Base-by-base conservation (phyloP, 2,888 invertebrate species). In the Tridacna gigas region DNA sequence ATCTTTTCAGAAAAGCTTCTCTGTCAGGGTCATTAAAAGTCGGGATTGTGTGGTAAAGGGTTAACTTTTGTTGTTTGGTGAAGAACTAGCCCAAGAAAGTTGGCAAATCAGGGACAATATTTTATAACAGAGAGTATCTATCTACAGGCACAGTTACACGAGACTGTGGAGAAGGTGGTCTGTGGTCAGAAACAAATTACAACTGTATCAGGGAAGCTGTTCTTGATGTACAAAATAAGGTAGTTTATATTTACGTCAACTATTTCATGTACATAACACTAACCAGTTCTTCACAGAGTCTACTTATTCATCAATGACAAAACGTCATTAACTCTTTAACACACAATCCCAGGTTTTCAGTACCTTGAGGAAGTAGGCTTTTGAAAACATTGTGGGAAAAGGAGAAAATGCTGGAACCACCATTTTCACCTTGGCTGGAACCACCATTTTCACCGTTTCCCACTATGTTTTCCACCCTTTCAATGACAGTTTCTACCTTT, bases 201-300 rank as follows among this genome's bases (percentile, higher is more conserved):
- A 51, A 48, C 15, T 71, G 71, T 71, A 51, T 71, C 5, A 48
- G 71, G 25, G 20, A 71, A 37, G 48, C 71, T 12, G 56, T 71
- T 25, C 25, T 51, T 25, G 25, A 22, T 26, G 25, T 71, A 51
- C 47, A 47, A 9, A 18, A 51, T 22, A 71, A 71, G 71, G 71
- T 71, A 47, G 9, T 5, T 56, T 56, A 56, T 20, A 20, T 56
- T 15, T 56, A 56, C 56, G 9, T 37, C 37, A 37, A 37, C 37
- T 37, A 37, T 37, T 37, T 37, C 37, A 37, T 37, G 3, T 37
- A 37, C 7, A 37, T 37, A 37, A 60, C n/a, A 60, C 60, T 20
- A 20, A 60, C 60, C n/a, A 18, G 60, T 20, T 60, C 60, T 18
- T 60, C 9, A 60, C 4, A n/a, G 4, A n/a, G 4, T 60, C 60